Evolutionary conservation across 2,888 invertebrate genomes (phyloP).

Genomic region (Chironomus tentans): DNA sequence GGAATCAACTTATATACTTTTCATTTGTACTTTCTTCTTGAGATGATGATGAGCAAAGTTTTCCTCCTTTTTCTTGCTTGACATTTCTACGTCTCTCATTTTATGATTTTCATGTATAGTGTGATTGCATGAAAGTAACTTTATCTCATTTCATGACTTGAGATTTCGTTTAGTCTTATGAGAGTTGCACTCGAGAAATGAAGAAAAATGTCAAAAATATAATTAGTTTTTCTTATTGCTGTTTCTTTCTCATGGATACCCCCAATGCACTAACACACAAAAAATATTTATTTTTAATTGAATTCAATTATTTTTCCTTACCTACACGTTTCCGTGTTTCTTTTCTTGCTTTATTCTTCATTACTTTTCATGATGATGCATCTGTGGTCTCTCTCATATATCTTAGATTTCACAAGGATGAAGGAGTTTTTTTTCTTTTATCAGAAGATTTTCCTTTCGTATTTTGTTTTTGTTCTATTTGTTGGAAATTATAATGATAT

Average conservation of each 20-base stretch:
- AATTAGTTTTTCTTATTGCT: slow-evolving; percentile 16
- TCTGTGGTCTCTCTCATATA: slow-evolving; percentile 1
- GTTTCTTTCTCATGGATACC: background rate
- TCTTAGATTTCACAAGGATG: too few relatives aligned
- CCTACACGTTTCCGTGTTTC: background rate
- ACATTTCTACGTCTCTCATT: background rate
- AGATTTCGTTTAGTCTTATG: background rate
- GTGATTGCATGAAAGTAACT: slow-evolving; percentile 14
- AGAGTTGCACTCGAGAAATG: background rate
- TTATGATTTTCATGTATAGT: background rate
- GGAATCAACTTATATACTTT: background rate
- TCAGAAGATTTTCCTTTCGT: too few relatives aligned
- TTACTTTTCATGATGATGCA: slow-evolving; percentile 12
- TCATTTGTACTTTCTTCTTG: background rate
- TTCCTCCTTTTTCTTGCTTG: background rate
- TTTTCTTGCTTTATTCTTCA: background rate
- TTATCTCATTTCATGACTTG: background rate
- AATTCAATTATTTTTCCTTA: slow-evolving; percentile 12
- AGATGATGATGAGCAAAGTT: slow-evolving; percentile 6
- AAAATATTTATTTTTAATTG: slow-evolving; percentile 17
- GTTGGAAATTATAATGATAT: too few relatives aligned
- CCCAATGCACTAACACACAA: background rate
- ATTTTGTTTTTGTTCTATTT: too few relatives aligned
- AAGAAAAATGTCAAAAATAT: slow-evolving; percentile 21
- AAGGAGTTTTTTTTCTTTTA: too few relatives aligned